Base-by-base conservation (phyloP, 2,888 invertebrate species). In the Eupelmus urozonus region DNA sequence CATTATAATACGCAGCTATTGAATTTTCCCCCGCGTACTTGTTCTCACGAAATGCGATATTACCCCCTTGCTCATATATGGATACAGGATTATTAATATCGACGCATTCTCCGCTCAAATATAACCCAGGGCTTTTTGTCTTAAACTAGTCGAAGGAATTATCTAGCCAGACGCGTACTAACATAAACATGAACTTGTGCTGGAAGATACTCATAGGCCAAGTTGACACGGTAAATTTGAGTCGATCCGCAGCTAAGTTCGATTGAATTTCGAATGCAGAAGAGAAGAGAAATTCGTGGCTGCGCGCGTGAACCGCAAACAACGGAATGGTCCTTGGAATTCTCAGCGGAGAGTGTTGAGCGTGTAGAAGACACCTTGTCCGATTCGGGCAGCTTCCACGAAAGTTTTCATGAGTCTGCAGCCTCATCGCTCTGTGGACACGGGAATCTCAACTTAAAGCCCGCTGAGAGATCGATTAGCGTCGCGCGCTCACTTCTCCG, bases 231-330 rank as follows among this genome's bases (percentile, higher is more conserved):
- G 60, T 59, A 60, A 70, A 70, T 70, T 70, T 45, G 3, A 27
- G 27, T 34, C 42, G 16, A 49, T 2, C n/a, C 18, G 53, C 1
- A 55, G 25, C 42, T 1, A 60, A 70, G 70, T 70, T 70, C 70
- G 70, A 70, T 70, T 60, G 70, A 70, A 70, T 59, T 59, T 59
- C 70, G 70, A 49, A 49, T 49, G 59, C 25, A 25, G 55, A 57
- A 57, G 51, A 2, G 65, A 27, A 49, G 27, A n/a, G 29, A 9
- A 42, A n/a, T n/a, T n/a, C n/a, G n/a, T 20, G 27, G 34, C 34
- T 20, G 42, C 40, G 20, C 34, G 27, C 65, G 18, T 5, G 9
- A 60, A 59, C 63, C 59, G 45, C 70, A 70, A 70, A 70, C 70
- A 70, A 70, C 70, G 59, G 49, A 49, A 70, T 59, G 9, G 70